phyloP scores from a whole-genome alignment of 2,113 vertebrate species.

The Uria lomvia region DNA sequence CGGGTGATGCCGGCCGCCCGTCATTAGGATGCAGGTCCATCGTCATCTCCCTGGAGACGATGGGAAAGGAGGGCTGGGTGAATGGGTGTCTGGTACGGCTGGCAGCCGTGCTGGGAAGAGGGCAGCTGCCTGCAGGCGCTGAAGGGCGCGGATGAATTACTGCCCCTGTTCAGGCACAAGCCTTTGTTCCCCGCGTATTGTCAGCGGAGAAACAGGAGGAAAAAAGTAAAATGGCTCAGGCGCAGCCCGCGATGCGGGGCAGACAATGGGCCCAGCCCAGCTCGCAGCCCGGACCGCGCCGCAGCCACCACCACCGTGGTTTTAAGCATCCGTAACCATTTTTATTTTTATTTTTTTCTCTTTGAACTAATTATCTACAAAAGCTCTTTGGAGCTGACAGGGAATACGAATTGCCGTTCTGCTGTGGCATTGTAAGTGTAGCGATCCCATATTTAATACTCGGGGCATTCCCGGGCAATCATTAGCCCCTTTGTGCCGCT shows the following conservation, averaged over 20 bases:
- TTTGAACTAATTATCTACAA: neutral
- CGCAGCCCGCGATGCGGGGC: neutral
- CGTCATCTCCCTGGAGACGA: constrained; percentile 38
- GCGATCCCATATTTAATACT: neutral
- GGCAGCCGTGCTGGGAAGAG: constrained; percentile 18
- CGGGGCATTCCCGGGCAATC: neutral
- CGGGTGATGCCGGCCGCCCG: neutral
- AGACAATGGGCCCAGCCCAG: neutral
- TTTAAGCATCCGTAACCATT: neutral
- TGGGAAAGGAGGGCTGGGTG: neutral
- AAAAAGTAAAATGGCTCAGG: neutral
- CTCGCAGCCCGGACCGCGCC: neutral
- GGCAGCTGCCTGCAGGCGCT: constrained; percentile 8
- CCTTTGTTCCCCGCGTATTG: constrained; percentile 8
- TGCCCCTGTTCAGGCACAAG: neutral
- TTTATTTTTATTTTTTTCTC: neutral
- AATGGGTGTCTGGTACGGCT: neutral
- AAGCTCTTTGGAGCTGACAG: neutral
- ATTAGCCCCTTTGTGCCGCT: neutral
- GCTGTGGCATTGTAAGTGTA: neutral
- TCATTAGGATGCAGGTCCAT: constrained; percentile 56
- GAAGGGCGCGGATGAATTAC: neutral
- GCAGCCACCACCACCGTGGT: rapidly evolving
- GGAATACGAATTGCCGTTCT: neutral
- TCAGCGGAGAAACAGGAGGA: neutral